Conservation (phyloP, 2,797 vertebrate species). For the Acanthornis magna region DNA sequence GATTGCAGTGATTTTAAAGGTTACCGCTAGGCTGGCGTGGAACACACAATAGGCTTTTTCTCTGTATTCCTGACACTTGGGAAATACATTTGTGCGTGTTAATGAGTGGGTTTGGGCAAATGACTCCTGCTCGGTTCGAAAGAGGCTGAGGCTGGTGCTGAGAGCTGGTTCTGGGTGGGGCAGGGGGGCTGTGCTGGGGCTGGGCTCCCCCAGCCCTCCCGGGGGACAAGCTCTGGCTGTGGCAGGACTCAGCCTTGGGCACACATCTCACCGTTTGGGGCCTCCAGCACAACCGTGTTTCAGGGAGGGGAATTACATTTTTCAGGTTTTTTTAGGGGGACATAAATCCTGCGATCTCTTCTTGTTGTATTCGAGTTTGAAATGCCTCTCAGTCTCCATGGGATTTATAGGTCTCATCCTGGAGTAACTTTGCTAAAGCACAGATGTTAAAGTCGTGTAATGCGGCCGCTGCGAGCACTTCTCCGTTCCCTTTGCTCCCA, state of each 20-base stretch:
- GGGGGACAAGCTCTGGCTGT: neutral
- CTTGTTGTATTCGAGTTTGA: neutral
- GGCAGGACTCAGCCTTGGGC: neutral
- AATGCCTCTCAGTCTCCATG: neutral
- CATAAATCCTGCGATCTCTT: neutral
- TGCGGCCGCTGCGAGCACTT: accelerated
- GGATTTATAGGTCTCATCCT: neutral
- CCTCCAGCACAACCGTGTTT: neutral
- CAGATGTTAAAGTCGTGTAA: neutral
- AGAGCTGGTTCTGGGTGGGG: neutral
- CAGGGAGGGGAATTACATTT: neutral
- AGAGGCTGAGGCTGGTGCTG: neutral
- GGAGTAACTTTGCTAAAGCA: neutral
- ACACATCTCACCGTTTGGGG: neutral
- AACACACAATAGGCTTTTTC: neutral
- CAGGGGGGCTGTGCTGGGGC: neutral
- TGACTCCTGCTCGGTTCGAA: neutral
- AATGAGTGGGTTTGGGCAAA: neutral
- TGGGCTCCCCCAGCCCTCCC: neutral
- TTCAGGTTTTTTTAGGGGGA: neutral
- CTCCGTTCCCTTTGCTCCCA: neutral
- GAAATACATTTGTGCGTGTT: neutral
- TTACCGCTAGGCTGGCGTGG: neutral
- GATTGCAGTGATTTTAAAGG: neutral
- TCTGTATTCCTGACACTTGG: neutral